A percentile compares a stretch with the other conserved stretches of the same genome.
Evolutionary conservation across 1,140 invertebrate species (phyloP).

Genomic region (Nasonia giraulti): DNA sequence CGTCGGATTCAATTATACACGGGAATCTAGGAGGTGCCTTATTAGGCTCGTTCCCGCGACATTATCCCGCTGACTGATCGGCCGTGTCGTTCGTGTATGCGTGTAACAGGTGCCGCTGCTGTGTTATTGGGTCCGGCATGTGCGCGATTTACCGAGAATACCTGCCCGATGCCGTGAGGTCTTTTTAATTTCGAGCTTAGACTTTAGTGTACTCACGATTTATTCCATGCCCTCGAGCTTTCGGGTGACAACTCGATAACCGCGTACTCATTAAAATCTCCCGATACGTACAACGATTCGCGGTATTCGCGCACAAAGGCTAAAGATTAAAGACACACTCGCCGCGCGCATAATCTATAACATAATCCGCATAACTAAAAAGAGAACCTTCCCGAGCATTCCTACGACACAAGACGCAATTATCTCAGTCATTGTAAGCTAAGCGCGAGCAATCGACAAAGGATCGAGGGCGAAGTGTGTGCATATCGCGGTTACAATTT

Average conservation of each 20-base stretch:
- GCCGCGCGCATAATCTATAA: not conserved
- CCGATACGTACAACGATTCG: not conserved
- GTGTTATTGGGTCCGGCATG: not conserved
- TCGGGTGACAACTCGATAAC: not conserved
- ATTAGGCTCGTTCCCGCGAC: constrained; percentile 10
- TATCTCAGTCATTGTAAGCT: not conserved
- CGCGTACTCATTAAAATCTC: not conserved
- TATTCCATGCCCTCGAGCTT: too few species aligned
- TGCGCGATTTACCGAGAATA: not conserved
- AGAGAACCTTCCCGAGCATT: not conserved
- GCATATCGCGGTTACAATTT: constrained; percentile 33
- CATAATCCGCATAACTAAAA: not conserved
- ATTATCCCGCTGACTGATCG: not conserved
- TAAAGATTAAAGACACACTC: not conserved
- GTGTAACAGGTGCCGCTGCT: not conserved
- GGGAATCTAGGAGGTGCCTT: constrained; percentile 19
- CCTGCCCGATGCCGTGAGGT: too few species aligned
- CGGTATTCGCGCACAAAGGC: not conserved
- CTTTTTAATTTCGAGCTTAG: too few species aligned
- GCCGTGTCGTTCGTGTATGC: not conserved
- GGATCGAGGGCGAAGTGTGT: too few species aligned
- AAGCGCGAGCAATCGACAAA: not conserved
- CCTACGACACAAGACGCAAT: not conserved
- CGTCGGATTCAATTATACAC: constrained; percentile 37
- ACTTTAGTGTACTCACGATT: too few species aligned